Percentiles rank a stretch among this genome's conserved stretches.
Conservation (phyloP, 2,797 vertebrate genomes). For the Erethizon dorsatum region DNA sequence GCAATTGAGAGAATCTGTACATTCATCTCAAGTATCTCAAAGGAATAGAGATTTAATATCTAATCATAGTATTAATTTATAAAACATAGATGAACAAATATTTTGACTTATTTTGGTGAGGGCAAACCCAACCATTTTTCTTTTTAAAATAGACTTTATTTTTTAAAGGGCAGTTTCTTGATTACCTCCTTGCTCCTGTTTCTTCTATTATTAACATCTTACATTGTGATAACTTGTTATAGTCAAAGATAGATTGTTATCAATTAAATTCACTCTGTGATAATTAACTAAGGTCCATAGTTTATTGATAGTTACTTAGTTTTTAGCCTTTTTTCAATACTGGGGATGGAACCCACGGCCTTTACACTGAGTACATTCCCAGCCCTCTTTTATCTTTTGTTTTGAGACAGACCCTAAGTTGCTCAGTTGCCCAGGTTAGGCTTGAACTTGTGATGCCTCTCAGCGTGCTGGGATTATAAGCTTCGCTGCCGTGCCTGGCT, state of each 20-base stretch:
- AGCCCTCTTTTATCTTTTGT: background rate
- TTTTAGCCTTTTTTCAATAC: background rate
- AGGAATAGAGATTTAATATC: conserved; percentile 18
- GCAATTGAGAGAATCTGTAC: background rate
- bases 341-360: background rate
- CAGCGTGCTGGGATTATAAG: background rate
- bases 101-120: conserved; percentile 56
- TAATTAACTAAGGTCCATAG: background rate
- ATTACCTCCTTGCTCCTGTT: background rate
- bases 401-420: background rate
- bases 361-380: background rate
- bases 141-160: background rate
- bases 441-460: background rate
- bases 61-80: background rate
- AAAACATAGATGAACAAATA: conserved; percentile 4
- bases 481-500: background rate
- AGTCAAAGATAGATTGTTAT: background rate
- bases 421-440: background rate
- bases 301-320: background rate
- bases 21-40: background rate
- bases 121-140: background rate
- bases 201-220: background rate
- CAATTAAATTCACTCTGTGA: background rate
- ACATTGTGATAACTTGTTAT: background rate
- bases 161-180: background rate